Evolutionary conservation across 1,140 invertebrate genomes (phyloP).

Genomic region (Macrosteles quadrilineatus): DNA sequence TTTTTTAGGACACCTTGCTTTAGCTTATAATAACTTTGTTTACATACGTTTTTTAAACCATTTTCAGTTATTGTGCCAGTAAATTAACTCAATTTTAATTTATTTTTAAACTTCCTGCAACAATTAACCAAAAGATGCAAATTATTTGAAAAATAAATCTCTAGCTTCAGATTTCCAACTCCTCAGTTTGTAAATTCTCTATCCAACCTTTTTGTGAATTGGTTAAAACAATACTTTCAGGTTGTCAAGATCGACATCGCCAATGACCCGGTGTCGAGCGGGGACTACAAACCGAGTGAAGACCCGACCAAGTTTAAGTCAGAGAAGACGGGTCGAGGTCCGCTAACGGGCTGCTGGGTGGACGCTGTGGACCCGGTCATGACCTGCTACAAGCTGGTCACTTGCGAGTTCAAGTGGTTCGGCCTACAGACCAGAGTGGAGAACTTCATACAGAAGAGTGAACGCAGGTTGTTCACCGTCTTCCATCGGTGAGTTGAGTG

Average conservation of each 20-base stretch:
- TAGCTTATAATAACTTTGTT: too few relatives aligned
- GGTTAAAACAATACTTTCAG: too few relatives aligned
- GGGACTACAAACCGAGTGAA: slow-evolving; percentile 88
- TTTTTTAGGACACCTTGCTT: too few relatives aligned
- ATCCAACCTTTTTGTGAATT: too few relatives aligned
- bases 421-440: slow-evolving; percentile 94
- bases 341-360: slow-evolving; percentile 82
- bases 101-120: too few relatives aligned
- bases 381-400: slow-evolving; percentile 98
- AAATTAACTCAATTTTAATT: too few relatives aligned
- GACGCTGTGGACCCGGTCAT: slow-evolving; percentile 80
- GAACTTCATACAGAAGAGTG: slow-evolving; percentile 92
- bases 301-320: slow-evolving; percentile 91
- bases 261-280: slow-evolving; percentile 76
- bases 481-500: slow-evolving; percentile 80
- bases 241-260: slow-evolving; percentile 94
- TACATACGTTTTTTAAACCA: too few relatives aligned
- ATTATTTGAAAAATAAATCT: too few relatives aligned
- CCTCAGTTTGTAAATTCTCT: too few relatives aligned
- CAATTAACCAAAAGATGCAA: too few relatives aligned
- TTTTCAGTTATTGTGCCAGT: too few relatives aligned
- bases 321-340: slow-evolving; percentile 91
- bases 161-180: too few relatives aligned
- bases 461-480: slow-evolving; percentile 94
- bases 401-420: slow-evolving; percentile 99